Evolutionary conservation across 2,888 invertebrate genomes (phyloP).

Genomic region (Pyrrhosoma nymphula): DNA sequence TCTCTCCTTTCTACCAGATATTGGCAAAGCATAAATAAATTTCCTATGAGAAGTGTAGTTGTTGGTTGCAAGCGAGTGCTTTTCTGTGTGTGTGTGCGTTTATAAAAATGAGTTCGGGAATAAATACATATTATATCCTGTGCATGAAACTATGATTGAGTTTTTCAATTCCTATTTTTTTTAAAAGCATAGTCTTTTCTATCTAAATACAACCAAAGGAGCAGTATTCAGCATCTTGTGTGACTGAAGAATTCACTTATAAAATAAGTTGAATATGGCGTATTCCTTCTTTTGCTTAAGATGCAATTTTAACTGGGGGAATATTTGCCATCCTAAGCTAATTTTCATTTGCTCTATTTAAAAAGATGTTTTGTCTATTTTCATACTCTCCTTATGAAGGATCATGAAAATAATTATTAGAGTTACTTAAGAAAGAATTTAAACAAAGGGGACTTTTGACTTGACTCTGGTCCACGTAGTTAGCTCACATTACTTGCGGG

Average conservation of each 20-base stretch:
- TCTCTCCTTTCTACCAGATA: slow-evolving; percentile 34
- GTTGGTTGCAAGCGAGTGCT: slow-evolving; percentile 67
- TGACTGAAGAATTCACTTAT: not conserved
- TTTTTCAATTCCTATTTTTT: slow-evolving; percentile 61
- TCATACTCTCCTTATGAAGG: not conserved
- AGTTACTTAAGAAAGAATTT: not conserved
- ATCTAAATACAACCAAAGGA: not conserved
- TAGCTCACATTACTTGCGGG: slow-evolving; percentile 8
- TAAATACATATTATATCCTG: slow-evolving; percentile 65
- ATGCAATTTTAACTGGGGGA: not conserved
- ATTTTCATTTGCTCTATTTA: not conserved
- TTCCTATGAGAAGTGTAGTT: slow-evolving; percentile 64
- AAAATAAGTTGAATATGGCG: not conserved
- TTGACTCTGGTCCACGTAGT: not conserved
- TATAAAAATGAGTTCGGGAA: slow-evolving; percentile 66
- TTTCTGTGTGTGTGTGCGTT: slow-evolving; percentile 66
- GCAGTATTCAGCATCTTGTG: not conserved
- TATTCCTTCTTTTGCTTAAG: slow-evolving; percentile 8
- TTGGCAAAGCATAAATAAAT: slow-evolving; percentile 43
- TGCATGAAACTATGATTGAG: slow-evolving; percentile 60
- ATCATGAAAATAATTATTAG: not conserved
- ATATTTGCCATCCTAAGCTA: not conserved
- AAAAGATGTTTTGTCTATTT: not conserved
- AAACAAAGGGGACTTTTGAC: not conserved
- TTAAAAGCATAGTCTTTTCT: not conserved